A percentile compares a stretch with the other conserved stretches of the same genome.
Conservation (phyloP, 2,113 vertebrate genomes). For the Cephalopterus ornatus region DNA sequence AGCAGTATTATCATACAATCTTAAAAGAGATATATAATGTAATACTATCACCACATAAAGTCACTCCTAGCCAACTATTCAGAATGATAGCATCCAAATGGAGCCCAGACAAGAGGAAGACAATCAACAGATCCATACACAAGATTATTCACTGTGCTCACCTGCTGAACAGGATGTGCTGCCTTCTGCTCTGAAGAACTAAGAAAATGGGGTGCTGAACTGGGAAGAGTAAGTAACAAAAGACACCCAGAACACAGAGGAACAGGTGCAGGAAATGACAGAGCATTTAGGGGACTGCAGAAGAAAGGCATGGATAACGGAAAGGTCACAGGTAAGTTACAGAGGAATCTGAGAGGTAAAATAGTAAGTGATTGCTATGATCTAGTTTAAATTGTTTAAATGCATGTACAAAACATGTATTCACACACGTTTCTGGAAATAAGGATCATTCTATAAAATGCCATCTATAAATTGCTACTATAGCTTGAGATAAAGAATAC, state of each 20-base stretch:
- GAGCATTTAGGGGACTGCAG: background rate
- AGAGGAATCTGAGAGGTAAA: background rate
- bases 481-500: background rate
- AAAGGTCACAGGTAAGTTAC: background rate
- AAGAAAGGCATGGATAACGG: background rate
- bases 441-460: background rate
- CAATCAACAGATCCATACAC: background rate
- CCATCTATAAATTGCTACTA: background rate
- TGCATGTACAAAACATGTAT: accelerated
- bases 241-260: background rate
- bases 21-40: background rate
- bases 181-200: background rate
- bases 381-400: background rate
- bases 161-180: background rate
- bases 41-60: background rate
- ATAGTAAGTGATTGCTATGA: background rate
- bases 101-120: background rate
- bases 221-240: background rate
- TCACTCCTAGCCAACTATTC: background rate
- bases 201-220: background rate
- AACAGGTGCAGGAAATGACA: background rate
- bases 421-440: background rate
- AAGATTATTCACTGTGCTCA: background rate
- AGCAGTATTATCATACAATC: background rate
- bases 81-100: background rate